Base-by-base conservation (phyloP, 2,888 invertebrate species). In the Nemapogon koenigi region DNA sequence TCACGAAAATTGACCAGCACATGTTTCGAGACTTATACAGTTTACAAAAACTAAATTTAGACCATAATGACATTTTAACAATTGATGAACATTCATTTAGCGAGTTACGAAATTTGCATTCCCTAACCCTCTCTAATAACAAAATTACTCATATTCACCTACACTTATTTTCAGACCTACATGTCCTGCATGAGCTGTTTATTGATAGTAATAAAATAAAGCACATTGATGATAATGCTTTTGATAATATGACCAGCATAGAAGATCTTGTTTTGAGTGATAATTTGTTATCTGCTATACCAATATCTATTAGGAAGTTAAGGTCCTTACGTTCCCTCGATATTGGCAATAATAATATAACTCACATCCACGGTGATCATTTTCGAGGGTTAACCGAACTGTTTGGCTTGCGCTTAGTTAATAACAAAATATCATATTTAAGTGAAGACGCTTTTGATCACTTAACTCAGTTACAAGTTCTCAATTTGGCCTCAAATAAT, bases 401-500 rank as follows among this genome's bases (percentile, higher is more conserved):
- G 44, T 87, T 86, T 53, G 88, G 89, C 39, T 75, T 94, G 44
- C 83, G 91, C 44, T 65, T 94, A 49, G 89, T 91, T 40, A 89
- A 89, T 67, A 94, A 94, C 76, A 86, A 87, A 68, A 84, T 89
- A 52, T 84, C 84, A 51, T 86, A 85, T 69, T 84, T 88, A 58
- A 87, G 86, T 47, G 84, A 84, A 56, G 89, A 87, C 53, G 86
- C 87, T 57, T 90, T 91, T 59, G 82, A 86, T 49, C 82, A 86
- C 50, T 72, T 91, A 49, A 85, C 86, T n/a, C 83, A 86, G 40
- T 75, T 94, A 47, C 87, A 88, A 62, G 87, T 89, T 43, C 78
- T 94, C 45, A 91, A 92, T 78, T 79, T 92, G 46, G 90, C 90
- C 17, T 87, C 88, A 45, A 93, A 93, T 68, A 83, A 83, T 63